Conservation (phyloP, 2,113 vertebrate species). For the Cyprinus carpio region DNA sequence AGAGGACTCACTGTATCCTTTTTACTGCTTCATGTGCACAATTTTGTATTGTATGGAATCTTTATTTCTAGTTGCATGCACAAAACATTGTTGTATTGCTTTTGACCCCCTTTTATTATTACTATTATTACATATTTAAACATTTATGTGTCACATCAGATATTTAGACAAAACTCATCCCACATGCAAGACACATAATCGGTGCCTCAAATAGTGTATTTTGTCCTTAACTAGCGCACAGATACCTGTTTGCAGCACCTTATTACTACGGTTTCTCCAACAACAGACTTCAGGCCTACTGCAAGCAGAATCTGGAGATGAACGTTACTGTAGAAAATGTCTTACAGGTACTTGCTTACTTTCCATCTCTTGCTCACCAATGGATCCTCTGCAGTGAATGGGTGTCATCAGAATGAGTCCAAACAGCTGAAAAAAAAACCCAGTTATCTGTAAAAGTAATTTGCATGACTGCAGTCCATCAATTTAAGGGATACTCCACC, state of each 20-base stretch:
- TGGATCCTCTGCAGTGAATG: too few relatives aligned
- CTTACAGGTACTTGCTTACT: conserved; percentile 74
- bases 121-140: not conserved
- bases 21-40: conserved; percentile 24
- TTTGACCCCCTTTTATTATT: not conserved
- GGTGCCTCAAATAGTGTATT: not conserved
- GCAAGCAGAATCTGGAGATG: conserved; percentile 99
- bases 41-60: not conserved
- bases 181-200: not conserved
- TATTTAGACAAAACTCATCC: not conserved
- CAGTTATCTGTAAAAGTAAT: too few relatives aligned
- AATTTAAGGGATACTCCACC: too few relatives aligned
- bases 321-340: conserved; percentile 98
- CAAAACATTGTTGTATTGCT: not conserved
- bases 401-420: too few relatives aligned
- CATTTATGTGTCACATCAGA: not conserved
- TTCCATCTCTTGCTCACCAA: too few relatives aligned
- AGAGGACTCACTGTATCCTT: conserved; percentile 98
- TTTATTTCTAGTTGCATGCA: not conserved
- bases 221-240: conserved; percentile 78
- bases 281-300: conserved; percentile 96
- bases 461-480: not conserved
- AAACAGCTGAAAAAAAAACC: too few relatives aligned
- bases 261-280: conserved; percentile 99
- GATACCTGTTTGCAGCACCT: conserved; percentile 95